Evolutionary conservation across 2,888 invertebrate genomes (phyloP).

Genomic region (Aleiodes leptofemur): DNA sequence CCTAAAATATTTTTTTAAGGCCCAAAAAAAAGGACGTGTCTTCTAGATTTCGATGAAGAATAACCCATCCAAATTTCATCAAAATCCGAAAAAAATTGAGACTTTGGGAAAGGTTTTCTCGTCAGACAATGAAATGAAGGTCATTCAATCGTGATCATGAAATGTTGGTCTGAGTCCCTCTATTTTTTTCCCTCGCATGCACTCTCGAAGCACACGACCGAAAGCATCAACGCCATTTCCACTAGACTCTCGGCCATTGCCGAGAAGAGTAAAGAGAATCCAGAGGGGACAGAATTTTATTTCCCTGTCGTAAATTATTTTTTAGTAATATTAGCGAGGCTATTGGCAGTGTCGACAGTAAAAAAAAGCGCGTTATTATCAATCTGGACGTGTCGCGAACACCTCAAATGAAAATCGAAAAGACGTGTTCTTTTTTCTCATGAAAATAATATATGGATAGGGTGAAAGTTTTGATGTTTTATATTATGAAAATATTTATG

Average conservation of each 20-base stretch:
- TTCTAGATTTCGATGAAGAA: too few species aligned
- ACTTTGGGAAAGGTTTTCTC: too few species aligned
- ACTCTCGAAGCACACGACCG: conserved; percentile 39
- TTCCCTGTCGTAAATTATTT: conserved; percentile 67
- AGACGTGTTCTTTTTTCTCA: not conserved
- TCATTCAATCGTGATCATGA: too few species aligned
- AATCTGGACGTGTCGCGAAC: conserved; percentile 60
- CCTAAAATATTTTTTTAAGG: too few species aligned
- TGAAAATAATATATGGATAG: too few species aligned
- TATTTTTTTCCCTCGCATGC: conserved; percentile 12
- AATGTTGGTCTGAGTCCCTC: too few species aligned
- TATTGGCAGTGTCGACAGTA: conserved; percentile 43
- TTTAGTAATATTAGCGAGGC: conserved; percentile 62
- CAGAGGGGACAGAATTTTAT: conserved; percentile 62
- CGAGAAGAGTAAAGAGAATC: not conserved
- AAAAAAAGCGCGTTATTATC: conserved; percentile 66
- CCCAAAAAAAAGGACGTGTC: too few species aligned
- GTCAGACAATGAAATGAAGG: too few species aligned
- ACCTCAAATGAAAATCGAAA: conserved; percentile 42
- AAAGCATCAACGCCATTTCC: conserved; percentile 56
- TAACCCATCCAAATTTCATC: too few species aligned
- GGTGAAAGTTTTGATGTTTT: not conserved
- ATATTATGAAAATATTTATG: not conserved
- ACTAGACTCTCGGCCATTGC: conserved; percentile 14
- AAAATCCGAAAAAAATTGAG: too few species aligned